Percentiles rank a stretch among this genome's conserved stretches.
Evolutionary conservation across 53 echinoderm and acorn worm genomes (phyloP).

Genomic region (Temnopleurus reevesii): DNA sequence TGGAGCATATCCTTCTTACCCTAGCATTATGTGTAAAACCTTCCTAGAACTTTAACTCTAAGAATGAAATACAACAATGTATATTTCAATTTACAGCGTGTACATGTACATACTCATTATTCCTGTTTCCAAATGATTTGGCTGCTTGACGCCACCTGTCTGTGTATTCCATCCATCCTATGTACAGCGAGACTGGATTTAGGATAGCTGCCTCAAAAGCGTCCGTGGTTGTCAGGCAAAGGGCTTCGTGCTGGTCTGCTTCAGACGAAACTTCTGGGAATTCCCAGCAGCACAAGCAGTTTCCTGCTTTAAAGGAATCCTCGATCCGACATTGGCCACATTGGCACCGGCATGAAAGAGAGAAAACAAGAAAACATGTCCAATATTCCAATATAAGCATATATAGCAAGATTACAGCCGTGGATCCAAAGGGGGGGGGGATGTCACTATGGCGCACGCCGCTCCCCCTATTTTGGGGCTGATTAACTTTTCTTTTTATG

Average conservation of each 20-base stretch:
- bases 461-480: no score
- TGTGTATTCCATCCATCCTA: slow-evolving; percentile 42
- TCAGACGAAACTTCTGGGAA: not conserved
- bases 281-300: slow-evolving; percentile 38
- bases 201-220: slow-evolving; percentile 49
- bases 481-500: no score
- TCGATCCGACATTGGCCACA: slow-evolving; percentile 8
- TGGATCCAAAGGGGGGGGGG: no score
- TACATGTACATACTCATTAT: slow-evolving; percentile 57
- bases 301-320: not conserved
- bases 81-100: no score
- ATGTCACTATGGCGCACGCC: no score
- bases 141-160: slow-evolving; percentile 45
- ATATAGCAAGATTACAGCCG: no score
- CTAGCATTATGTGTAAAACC: no score
- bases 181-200: slow-evolving; percentile 36
- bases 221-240: not conserved
- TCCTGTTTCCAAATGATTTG: not conserved
- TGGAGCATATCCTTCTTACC: no score
- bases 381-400: no score
- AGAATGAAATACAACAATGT: no score
- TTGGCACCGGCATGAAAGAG: slow-evolving; percentile 1
- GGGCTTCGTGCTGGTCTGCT: not conserved
- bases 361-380: not conserved
- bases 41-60: no score